Evolutionary conservation across 1,140 invertebrate genomes (phyloP), one percentile per base, ranked within the genome.

Genomic region (Macrotrachela quadricornifera): DNA sequence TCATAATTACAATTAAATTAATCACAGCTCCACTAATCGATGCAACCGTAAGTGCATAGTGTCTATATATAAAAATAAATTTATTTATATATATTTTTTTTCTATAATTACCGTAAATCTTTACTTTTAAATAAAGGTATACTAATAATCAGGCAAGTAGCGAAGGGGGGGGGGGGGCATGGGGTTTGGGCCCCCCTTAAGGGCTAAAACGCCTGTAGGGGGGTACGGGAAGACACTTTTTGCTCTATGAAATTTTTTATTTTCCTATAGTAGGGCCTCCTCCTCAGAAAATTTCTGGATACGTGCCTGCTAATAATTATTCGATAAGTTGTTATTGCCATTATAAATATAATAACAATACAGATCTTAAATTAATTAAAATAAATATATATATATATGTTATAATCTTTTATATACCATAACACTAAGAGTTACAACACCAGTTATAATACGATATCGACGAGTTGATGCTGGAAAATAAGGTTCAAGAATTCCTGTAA

Each of bases 241-340:
- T n/a, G n/a, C n/a, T n/a, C n/a, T n/a, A n/a, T n/a, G n/a, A n/a
- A n/a, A n/a, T n/a, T n/a, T n/a, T n/a, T n/a, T n/a, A n/a, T n/a
- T n/a, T n/a, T n/a, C n/a, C n/a, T n/a, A n/a, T n/a, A n/a, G n/a
- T n/a, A n/a, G n/a, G n/a, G n/a, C n/a, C n/a, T n/a, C n/a, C n/a
- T n/a, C n/a, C n/a, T n/a, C n/a, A n/a, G n/a, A n/a, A n/a, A n/a
- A n/a, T n/a, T n/a, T n/a, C n/a, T n/a, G n/a, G n/a, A n/a, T n/a
- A n/a, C n/a, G n/a, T n/a, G n/a, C n/a, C n/a, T n/a, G n/a, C n/a
- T n/a, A n/a, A n/a, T 70, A 0, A 83, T 82, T 57, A 92, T 80
- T 50, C 86, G 74, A 64, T 91, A 92, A 12, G 90, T 81, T 38
- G 92, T 90, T 1, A 87, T 85, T 10, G 85, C 85, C 43, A 91